phyloP scores from a whole-genome alignment of 2,888 invertebrate genomes.

The Trypoxylon attenuatum region DNA sequence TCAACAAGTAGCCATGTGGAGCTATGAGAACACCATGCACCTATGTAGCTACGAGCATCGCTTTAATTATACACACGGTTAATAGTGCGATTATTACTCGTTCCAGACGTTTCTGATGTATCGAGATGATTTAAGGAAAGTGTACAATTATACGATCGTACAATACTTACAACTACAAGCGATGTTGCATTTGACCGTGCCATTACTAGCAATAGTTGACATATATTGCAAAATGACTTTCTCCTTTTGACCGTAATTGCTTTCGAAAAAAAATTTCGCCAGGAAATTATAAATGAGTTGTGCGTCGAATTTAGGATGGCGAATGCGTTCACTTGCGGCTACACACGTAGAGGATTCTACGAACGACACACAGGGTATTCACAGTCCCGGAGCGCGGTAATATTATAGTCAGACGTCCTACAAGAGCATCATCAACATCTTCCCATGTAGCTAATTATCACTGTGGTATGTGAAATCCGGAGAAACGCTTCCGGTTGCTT shows the following conservation, averaged over 20 bases:
- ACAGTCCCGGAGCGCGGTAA: constrained; percentile 3
- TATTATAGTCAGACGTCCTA: constrained; percentile 33
- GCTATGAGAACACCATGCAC: too few relatives aligned
- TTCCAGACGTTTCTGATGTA: too few relatives aligned
- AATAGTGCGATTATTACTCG: too few relatives aligned
- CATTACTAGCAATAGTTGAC: too few relatives aligned
- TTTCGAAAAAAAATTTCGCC: background rate
- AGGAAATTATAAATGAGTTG: background rate
- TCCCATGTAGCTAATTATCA: constrained; percentile 70
- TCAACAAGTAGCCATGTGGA: too few relatives aligned
- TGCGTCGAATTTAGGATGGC: constrained; percentile 3
- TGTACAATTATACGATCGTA: too few relatives aligned
- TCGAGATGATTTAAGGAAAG: too few relatives aligned
- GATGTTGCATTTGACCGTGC: too few relatives aligned
- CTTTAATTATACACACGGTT: too few relatives aligned
- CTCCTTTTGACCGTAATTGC: background rate
- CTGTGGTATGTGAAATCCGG: constrained; percentile 68
- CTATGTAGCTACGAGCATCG: too few relatives aligned
- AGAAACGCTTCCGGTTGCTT: constrained; percentile 70
- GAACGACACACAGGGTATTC: background rate
- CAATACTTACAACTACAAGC: too few relatives aligned
- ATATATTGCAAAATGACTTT: constrained; percentile 2
- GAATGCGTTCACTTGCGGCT: constrained; percentile 9
- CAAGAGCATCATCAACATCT: constrained; percentile 54
- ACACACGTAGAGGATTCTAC: background rate